Base-by-base conservation (phyloP, 2,113 vertebrate genomes). In the Noctilio leporinus region DNA sequence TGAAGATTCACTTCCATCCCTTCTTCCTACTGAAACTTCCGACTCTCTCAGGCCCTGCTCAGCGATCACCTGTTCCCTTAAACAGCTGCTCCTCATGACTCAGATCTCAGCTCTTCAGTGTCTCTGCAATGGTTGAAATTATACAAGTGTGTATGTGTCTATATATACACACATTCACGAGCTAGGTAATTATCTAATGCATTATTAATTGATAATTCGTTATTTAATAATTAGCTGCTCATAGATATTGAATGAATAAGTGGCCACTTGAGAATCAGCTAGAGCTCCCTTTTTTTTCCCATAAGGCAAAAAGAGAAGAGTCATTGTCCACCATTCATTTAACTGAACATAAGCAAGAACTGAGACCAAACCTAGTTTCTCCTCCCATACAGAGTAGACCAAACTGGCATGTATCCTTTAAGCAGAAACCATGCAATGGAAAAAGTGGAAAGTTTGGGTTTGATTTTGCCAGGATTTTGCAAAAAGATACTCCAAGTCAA, bases 401-500 rank as follows among this genome's bases (percentile, higher is more conserved):
- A 62, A 51, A 65, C 47, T 62, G 51, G 40, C 55, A 22, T 0
- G 2, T 26, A 19, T 81, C 57, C 14, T 2, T 24, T 62, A 89
- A 84, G 15, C 38, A 85, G 75, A 72, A 82, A 47, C 4, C 30
- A 38, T 3, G 4, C 53, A 33, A 70, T 43, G 51, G 55, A 51
- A 82, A 64, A 89, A 67, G 55, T 72, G 33, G 51, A 55, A 75
- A 53, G 69, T 45, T 69, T 33, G 11, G 67, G 28, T 55, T 94
- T 92, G 40, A 70, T 57, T 96, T 90, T 35, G 40, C 33, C 45
- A 30, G 5, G 81, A 47, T 67, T 93, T 86, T 92, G 45, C 33
- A 95, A 86, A 92, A 30, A 75, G 78, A 97, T 33, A 75, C 15
- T 7, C 3, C 22, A 86, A 95, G 47, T 65, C 88, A 94, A 89